Percentiles rank a stretch among this genome's conserved stretches.
phyloP scores from a whole-genome alignment of 2,113 vertebrate genomes.

The Carassius gibelio region DNA sequence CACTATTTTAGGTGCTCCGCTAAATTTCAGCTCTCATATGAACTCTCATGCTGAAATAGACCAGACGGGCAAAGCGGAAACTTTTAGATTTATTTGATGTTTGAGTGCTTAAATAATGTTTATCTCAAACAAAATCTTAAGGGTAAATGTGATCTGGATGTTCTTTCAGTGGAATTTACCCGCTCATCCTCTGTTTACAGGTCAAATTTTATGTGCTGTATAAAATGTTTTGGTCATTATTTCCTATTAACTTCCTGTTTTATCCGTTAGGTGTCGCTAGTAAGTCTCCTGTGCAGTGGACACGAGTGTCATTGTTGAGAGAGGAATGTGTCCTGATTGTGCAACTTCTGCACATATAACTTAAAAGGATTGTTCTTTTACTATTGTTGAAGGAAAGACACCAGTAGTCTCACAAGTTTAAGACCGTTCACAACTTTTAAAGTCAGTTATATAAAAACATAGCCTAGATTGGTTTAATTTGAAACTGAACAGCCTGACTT shows the following conservation, averaged over 20 bases:
- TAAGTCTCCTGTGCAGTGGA: neutral
- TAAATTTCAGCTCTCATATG: neutral
- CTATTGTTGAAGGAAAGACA: neutral
- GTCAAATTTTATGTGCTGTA: neutral
- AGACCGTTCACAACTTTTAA: neutral
- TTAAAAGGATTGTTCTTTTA: neutral
- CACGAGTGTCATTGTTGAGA: neutral
- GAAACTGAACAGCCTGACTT: too few species aligned
- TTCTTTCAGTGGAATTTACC: neutral
- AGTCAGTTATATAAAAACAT: neutral
- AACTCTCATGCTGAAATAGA: neutral
- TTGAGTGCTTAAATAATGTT: neutral
- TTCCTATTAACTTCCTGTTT: neutral
- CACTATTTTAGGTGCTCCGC: neutral
- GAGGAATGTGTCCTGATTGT: neutral
- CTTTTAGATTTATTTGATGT: neutral
- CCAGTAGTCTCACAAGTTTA: neutral
- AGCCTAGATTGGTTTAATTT: neutral
- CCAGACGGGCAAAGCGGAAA: neutral
- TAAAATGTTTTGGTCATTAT: neutral
- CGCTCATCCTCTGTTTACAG: neutral
- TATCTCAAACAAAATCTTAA: neutral
- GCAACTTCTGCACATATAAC: too few species aligned
- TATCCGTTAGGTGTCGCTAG: conserved; percentile 6
- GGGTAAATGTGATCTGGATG: neutral